Conservation (phyloP, 2,797 vertebrate species). For the Sebastes dallii region DNA sequence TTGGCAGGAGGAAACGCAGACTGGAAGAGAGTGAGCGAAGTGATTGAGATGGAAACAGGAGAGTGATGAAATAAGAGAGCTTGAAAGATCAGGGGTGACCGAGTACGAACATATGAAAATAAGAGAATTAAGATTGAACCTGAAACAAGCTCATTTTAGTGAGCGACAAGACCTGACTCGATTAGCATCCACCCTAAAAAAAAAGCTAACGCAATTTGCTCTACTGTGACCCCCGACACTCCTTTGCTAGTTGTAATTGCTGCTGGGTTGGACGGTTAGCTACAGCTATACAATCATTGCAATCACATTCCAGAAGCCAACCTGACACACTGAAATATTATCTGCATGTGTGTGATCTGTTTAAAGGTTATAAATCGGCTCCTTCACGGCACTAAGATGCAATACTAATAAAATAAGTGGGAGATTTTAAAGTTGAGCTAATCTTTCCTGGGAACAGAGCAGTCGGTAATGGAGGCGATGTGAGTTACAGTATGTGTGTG, state of each 20-base stretch:
- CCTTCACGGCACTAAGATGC: conserved; percentile 58
- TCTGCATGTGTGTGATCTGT: conserved; percentile 70
- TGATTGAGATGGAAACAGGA: conserved; percentile 50
- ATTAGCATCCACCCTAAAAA: conserved; percentile 66
- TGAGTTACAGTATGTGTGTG: conserved; percentile 19
- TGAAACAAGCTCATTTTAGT: conserved; percentile 59
- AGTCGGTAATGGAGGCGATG: conserved; percentile 44
- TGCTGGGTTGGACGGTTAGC: conserved; percentile 46
- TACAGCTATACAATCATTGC: conserved; percentile 60
- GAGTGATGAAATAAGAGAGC: conserved; percentile 43
- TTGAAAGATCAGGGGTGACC: conserved; percentile 47
- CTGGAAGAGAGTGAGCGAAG: conserved; percentile 37
- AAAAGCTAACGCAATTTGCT: conserved; percentile 64
- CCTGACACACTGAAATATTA: conserved; percentile 76
- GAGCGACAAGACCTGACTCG: conserved; percentile 63
- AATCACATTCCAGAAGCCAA: conserved; percentile 68
- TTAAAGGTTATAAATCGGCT: conserved; percentile 74
- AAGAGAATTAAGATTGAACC: conserved; percentile 50
- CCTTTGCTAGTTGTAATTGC: conserved; percentile 61
- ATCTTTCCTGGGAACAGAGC: conserved; percentile 61
- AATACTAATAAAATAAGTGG: conserved; percentile 72
- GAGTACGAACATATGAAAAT: conserved; percentile 43
- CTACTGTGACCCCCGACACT: conserved; percentile 58
- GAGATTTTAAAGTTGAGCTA: conserved; percentile 68
- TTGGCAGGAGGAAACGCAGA: conserved; percentile 28